These are phyloP conservation scores for Watsonalla binaria DNA, from an alignment of 2,888 invertebrate genomes.

Conservation along the genomic window DNA sequence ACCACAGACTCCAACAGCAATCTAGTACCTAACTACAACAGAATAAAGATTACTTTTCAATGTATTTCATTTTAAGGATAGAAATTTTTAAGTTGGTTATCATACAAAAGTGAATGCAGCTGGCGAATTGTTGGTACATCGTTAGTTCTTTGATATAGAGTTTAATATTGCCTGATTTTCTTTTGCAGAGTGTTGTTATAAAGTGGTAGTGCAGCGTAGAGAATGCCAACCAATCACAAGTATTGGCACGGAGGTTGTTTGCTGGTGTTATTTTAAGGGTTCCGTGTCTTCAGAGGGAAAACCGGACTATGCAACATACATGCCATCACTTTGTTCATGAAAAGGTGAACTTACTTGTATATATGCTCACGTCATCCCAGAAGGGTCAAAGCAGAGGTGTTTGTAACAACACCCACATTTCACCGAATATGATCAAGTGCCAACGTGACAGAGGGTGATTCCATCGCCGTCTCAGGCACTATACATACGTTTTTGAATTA, in stretches of 20 bases:
- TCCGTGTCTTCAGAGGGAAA: not conserved
- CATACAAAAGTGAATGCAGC: not conserved
- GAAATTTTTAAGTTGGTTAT: not conserved
- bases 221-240: slow-evolving; percentile 33
- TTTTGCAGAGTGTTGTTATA: too few species aligned
- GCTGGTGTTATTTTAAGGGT: slow-evolving; percentile 15
- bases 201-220: slow-evolving; percentile 7
- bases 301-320: too few species aligned
- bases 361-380: too few species aligned
- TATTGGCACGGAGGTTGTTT: slow-evolving; percentile 22
- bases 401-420: too few species aligned
- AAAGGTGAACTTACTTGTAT: too few species aligned
- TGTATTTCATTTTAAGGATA: slow-evolving; percentile 10
- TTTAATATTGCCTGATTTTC: not conserved
- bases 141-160: not conserved
- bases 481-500: too few species aligned
- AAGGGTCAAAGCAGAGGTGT: too few species aligned
- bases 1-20: not conserved
- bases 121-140: not conserved
- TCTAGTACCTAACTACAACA: not conserved
- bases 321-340: too few species aligned
- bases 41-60: not conserved
- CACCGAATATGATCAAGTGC: too few species aligned
- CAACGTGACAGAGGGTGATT: too few species aligned
- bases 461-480: too few species aligned